Evolutionary conservation across 1,140 invertebrate genomes (phyloP), one percentile per base, ranked within the genome.

Genomic region (Drosophila azteca): DNA sequence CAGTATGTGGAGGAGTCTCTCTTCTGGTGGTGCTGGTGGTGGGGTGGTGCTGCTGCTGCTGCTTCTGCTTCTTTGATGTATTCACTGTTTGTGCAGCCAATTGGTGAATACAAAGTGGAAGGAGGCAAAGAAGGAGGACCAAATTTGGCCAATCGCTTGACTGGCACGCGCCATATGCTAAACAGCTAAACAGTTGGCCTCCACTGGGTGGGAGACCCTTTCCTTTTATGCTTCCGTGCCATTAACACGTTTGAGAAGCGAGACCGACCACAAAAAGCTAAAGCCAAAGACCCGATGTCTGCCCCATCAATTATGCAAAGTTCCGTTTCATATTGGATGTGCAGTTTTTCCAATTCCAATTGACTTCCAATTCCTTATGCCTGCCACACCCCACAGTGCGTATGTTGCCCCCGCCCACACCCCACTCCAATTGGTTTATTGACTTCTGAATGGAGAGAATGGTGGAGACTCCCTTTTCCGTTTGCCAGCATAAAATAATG

Each of bases 121-220:
- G 22, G 8, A n/a, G 44, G 44, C n/a, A 50, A 51, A 59, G 61
- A 45, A 17, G 49, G 57, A 51, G 43, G 53, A 69, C 81, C 81
- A 85, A 85, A 85, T 87, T 87, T 85, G 82, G 81, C 74, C 69
- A 75, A 85, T 71, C 64, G 74, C 41, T 75, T 68, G 77, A 39
- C 45, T 72, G 83, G 82, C 83, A 87, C 82, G 82, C 83, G 82
- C 82, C 83, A 79, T 76, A 87, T 87, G 82, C 82, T 54, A 82
- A 82, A 69, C 55, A 83, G 82, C 82, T 54, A 82, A 82, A 69
- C 55, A 83, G 58, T 76, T 77, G 48, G 54, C 49, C 50, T 20
- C 24, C 43, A 57, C 57, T 41, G 41, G 45, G 17, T 41, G 45
- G 41, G 24, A 31, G 11, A 26, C 44, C 45, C 20, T 79, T 71